phyloP scores from a whole-genome alignment of 2,888 invertebrate genomes.

The Endotricha flammealis region DNA sequence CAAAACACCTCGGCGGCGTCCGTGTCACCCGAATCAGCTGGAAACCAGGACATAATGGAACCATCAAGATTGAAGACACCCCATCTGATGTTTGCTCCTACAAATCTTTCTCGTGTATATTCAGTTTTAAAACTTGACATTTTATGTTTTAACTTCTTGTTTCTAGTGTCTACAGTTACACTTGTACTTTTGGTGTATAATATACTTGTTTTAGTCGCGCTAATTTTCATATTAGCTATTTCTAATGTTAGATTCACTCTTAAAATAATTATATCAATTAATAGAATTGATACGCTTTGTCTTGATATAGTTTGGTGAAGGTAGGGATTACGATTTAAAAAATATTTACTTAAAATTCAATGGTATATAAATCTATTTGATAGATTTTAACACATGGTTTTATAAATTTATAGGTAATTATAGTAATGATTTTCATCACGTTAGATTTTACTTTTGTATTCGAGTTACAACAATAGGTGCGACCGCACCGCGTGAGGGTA shows the following conservation, averaged over 20 bases:
- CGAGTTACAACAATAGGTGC: conserved; percentile 16
- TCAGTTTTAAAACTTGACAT: conserved; percentile 9
- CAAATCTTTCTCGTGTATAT: conserved; percentile 1
- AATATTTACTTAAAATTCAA: too few species aligned
- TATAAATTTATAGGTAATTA: conserved; percentile 32
- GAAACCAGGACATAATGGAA: conserved; percentile 32
- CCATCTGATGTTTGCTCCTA: neutral
- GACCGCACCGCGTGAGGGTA: conserved; percentile 16
- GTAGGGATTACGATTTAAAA: conserved; percentile 41
- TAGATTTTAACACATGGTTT: conserved; percentile 35
- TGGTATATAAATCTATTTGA: conserved; percentile 41
- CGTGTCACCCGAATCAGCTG: conserved; percentile 67
- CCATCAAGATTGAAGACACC: conserved; percentile 15
- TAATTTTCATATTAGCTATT: conserved; percentile 10
- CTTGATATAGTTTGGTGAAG: conserved; percentile 46
- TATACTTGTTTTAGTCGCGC: conserved; percentile 11
- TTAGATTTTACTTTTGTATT: conserved; percentile 23
- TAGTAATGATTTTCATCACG: conserved; percentile 29
- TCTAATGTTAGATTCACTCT: conserved; percentile 7
- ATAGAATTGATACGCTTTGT: conserved; percentile 25
- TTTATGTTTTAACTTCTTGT: conserved; percentile 9
- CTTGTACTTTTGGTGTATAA: conserved; percentile 13
- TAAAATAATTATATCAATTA: conserved; percentile 13
- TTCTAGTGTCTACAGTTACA: conserved; percentile 8
- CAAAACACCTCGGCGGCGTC: conserved; percentile 58